These are phyloP conservation scores for Natator depressus DNA, from an alignment of 2,113 vertebrate species.

Conservation along the genomic window DNA sequence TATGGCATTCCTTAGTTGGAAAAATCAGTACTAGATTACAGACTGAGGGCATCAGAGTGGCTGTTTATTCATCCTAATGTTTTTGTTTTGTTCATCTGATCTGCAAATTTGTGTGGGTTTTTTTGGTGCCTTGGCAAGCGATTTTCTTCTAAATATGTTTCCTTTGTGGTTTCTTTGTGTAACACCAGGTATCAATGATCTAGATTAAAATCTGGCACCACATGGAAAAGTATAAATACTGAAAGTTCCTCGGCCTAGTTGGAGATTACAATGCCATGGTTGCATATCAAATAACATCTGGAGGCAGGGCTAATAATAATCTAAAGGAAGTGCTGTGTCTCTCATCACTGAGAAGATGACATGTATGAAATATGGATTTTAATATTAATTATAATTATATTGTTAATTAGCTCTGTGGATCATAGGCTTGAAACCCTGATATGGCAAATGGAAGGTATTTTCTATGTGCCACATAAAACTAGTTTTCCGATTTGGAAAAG, in stretches of 20 bases:
- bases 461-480: not conserved
- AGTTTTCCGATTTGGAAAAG: not conserved
- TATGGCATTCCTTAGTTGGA: slow-evolving; percentile 7
- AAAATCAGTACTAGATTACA: not conserved
- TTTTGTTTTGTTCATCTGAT: slow-evolving; percentile 28
- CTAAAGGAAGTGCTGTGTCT: slow-evolving; percentile 27
- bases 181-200: not conserved
- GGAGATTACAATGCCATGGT: not conserved
- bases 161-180: slow-evolving; percentile 37
- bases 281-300: slow-evolving; percentile 32
- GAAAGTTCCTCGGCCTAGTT: not conserved
- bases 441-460: slow-evolving; percentile 36
- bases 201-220: slow-evolving; percentile 40
- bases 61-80: not conserved
- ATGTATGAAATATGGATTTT: slow-evolving; percentile 38
- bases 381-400: slow-evolving; percentile 33
- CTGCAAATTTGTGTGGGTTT: not conserved
- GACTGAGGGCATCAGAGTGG: not conserved
- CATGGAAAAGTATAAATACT: slow-evolving; percentile 45
- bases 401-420: slow-evolving; percentile 30
- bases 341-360: slow-evolving; percentile 20
- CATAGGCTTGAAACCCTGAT: slow-evolving; percentile 29
- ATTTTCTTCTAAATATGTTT: slow-evolving; percentile 12
- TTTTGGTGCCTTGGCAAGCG: slow-evolving; percentile 36
- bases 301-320: slow-evolving; percentile 38